phyloP scores from a whole-genome alignment of 2,888 invertebrate species.

The Scaptomyza flava region DNA sequence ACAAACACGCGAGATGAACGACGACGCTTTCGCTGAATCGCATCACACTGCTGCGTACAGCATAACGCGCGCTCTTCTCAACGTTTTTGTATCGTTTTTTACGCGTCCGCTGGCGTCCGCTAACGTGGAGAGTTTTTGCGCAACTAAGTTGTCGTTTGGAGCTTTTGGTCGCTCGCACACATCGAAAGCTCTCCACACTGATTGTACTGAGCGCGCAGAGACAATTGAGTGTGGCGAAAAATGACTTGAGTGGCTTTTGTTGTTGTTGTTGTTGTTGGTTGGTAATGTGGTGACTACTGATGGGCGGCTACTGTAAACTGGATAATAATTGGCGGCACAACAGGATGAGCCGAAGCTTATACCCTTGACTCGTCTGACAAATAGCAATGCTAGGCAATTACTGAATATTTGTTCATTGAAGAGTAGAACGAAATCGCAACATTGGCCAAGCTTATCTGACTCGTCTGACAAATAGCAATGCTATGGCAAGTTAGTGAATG shows the following conservation, averaged over 20 bases:
- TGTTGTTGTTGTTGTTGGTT: background rate
- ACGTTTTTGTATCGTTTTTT: slow-evolving; percentile 7
- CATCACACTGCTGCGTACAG: slow-evolving; percentile 37
- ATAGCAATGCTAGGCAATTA: slow-evolving; percentile 2
- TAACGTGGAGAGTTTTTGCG: slow-evolving; percentile 69
- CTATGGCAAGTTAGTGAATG: background rate
- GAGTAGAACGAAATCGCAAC: too few species aligned
- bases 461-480: slow-evolving; percentile 15
- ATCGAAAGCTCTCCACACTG: slow-evolving; percentile 49
- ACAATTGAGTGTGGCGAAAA: slow-evolving; percentile 39
- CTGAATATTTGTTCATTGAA: too few species aligned
- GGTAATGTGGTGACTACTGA: background rate
- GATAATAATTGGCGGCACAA: slow-evolving; percentile 33
- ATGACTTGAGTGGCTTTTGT: slow-evolving; percentile 34
- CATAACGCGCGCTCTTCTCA: slow-evolving; percentile 28
- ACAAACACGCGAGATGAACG: slow-evolving; percentile 67
- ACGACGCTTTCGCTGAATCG: slow-evolving; percentile 37
- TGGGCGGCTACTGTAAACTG: slow-evolving; percentile 29
- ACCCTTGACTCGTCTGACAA: slow-evolving; percentile 22
- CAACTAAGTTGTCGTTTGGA: slow-evolving; percentile 62
- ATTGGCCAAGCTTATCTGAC: slow-evolving; percentile 36
- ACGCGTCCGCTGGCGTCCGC: slow-evolving; percentile 49
- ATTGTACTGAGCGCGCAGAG: slow-evolving; percentile 25
- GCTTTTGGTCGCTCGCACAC: slow-evolving; percentile 53
- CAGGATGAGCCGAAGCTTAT: slow-evolving; percentile 33